Evolutionary conservation across 2,797 vertebrate species (phyloP), one percentile per base, ranked within the genome.

Genomic region (Hippopotamyrus pictus): DNA sequence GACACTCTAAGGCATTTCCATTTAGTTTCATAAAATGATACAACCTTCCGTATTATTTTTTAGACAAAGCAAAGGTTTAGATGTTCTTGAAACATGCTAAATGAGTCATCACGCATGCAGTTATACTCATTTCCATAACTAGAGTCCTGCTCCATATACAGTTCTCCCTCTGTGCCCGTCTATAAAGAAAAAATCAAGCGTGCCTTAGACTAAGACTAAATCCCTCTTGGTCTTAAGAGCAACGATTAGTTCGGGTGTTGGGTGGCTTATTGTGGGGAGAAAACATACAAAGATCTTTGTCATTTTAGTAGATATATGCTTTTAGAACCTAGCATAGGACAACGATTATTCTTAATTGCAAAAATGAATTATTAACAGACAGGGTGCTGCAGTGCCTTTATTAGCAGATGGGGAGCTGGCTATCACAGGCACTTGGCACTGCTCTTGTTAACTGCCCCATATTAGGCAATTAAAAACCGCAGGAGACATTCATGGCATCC

Each of bases 381-480:
- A 50, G 9, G 12, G 5, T 50, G 46, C 46, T 25, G 11, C 82
- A 22, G 82, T 84, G 48, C 82, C 93, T 94, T 92, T 94, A 94
- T 94, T 94, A 92, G 94, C 95, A 95, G 94, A 96, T 94, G 93
- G 93, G 95, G 94, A 96, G 95, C 93, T 95, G 94, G 95, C 95
- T 95, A 94, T 95, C 93, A 95, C 94, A 94, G 94, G 91, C 94
- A 95, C 93, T 96, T 96, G 94, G 94, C 95, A 95, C 94, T 92
- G 37, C 92, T 90, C 92, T 53, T 86, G 50, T 86, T 51, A 86
- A 86, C 84, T 53, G 25, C 48, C 84, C 14, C 46, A 86, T 54
- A 51, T 86, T 29, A 86, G 84, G 19, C 84, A 86, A 53, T 86
- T 86, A 86, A 54, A 86, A 84, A 48, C 44, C 44, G 9, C 82